phyloP scores from a whole-genome alignment of 2,888 invertebrate species.

The Clanis bilineata region DNA sequence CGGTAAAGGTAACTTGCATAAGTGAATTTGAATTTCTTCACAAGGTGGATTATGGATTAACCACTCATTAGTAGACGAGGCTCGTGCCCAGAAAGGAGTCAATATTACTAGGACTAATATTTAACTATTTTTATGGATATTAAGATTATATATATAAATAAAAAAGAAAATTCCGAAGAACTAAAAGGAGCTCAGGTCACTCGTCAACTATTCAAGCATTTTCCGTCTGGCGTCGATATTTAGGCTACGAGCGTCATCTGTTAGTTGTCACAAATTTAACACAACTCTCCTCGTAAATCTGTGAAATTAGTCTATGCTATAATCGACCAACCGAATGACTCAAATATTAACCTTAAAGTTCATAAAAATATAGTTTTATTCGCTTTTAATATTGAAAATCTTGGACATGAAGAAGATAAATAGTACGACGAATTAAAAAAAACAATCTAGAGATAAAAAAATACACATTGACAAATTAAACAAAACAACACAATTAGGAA shows the following conservation, averaged over 20 bases:
- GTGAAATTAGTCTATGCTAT: not conserved
- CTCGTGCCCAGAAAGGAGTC: too few species aligned
- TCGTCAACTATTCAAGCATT: not conserved
- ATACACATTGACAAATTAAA: not conserved
- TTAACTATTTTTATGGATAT: too few species aligned
- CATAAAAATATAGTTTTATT: not conserved
- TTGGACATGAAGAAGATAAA: not conserved
- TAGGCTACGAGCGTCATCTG: constrained; percentile 9
- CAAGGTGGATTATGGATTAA: too few species aligned
- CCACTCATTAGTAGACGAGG: too few species aligned
- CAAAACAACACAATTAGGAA: too few species aligned
- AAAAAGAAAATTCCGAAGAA: not conserved
- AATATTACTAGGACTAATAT: too few species aligned
- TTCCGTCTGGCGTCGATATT: constrained; percentile 7
- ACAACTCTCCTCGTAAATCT: not conserved
- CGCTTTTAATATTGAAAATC: not conserved
- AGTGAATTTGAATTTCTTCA: too few species aligned
- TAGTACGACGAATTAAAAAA: not conserved
- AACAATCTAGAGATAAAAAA: not conserved
- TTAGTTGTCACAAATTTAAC: constrained; percentile 6
- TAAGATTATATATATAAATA: too few species aligned
- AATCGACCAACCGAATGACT: not conserved
- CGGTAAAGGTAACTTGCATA: too few species aligned
- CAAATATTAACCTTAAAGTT: not conserved
- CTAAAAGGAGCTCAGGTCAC: not conserved